Conservation (phyloP, 2,888 invertebrate species). For the Tipula vernalis region DNA sequence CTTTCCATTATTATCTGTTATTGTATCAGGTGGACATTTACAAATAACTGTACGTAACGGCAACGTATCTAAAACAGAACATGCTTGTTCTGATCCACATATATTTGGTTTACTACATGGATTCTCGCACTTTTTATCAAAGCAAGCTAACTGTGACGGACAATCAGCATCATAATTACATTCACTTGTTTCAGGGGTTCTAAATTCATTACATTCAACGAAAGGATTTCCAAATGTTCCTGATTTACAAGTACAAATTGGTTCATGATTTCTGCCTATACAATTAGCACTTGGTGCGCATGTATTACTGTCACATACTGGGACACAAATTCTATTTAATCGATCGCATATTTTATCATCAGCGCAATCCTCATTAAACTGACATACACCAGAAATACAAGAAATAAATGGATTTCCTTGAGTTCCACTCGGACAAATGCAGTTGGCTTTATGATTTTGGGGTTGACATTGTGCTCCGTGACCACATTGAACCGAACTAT, state of each 20-base stretch:
- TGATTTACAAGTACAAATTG: constrained; percentile 61
- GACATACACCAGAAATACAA: constrained; percentile 72
- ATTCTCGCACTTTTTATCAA: constrained; percentile 61
- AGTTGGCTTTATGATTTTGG: constrained; percentile 64
- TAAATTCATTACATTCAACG: constrained; percentile 46
- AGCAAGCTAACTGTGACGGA: constrained; percentile 59
- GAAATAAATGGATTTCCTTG: constrained; percentile 72
- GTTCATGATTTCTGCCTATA: constrained; percentile 58
- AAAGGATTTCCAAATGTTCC: constrained; percentile 72
- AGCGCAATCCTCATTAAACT: constrained; percentile 81
- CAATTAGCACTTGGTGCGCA: constrained; percentile 73
- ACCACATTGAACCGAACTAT: constrained; percentile 56
- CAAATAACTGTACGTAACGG: constrained; percentile 78
- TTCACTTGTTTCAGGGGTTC: constrained; percentile 39
- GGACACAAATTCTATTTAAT: constrained; percentile 67
- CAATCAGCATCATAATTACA: constrained; percentile 70
- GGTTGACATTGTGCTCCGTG: constrained; percentile 65
- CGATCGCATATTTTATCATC: constrained; percentile 74
- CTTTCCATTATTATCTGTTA: constrained; percentile 57
- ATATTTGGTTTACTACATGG: constrained; percentile 60
- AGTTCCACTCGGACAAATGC: constrained; percentile 71
- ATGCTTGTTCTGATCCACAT: constrained; percentile 66
- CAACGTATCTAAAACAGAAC: constrained; percentile 62
- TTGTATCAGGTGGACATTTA: constrained; percentile 70
- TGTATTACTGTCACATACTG: constrained; percentile 68